These are phyloP conservation scores for Bombylius discolor DNA, from an alignment of 2,888 invertebrate genomes.

Conservation along the genomic window DNA sequence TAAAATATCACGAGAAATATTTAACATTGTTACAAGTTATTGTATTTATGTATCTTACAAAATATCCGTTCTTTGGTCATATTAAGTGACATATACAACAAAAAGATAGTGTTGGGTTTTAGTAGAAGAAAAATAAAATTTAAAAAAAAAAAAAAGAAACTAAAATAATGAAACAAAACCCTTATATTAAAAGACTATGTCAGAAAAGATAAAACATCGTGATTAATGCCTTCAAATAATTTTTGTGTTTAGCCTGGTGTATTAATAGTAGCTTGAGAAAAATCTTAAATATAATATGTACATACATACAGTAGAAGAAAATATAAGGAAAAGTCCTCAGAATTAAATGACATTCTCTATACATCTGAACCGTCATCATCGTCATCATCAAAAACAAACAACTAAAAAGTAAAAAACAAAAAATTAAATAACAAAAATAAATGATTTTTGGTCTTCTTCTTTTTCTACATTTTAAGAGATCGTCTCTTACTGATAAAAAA, in stretches of 20 bases:
- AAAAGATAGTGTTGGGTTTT: no score
- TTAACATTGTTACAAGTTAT: no score
- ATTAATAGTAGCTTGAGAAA: not conserved
- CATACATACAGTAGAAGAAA: no score
- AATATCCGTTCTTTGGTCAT: no score
- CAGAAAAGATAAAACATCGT: slow-evolving; percentile 5
- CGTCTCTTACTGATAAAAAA: slow-evolving; percentile 6
- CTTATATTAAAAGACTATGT: slow-evolving; percentile 2
- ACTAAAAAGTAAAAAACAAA: not conserved
- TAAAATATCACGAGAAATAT: no score
- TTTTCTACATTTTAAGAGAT: not conserved
- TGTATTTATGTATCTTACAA: no score
- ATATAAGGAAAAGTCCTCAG: no score
- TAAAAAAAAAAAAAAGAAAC: not conserved
- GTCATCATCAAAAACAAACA: not conserved
- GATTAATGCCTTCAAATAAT: slow-evolving; percentile 4
- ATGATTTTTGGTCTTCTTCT: not conserved
- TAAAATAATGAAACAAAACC: not conserved
- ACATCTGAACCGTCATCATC: not conserved
- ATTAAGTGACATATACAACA: no score
- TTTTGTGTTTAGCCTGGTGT: no score
- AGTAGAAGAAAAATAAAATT: no score
- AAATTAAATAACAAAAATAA: not conserved
- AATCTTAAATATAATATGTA: not conserved
- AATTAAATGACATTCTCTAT: no score